Evolutionary conservation across 1,140 invertebrate genomes (phyloP).

Genomic region (Zaprionus inermis): DNA sequence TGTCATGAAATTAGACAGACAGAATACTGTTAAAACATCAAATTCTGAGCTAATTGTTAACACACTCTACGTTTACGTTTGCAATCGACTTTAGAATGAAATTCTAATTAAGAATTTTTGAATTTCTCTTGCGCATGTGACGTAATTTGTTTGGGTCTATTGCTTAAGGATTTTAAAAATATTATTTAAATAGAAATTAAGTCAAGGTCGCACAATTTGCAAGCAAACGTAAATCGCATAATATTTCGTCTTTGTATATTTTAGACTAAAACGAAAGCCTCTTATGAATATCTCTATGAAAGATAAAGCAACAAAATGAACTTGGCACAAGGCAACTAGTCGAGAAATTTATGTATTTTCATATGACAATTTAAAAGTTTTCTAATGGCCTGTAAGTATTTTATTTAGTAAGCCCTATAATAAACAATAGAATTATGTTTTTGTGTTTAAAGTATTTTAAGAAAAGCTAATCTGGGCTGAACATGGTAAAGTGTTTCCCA

Average conservation of each 20-base stretch:
- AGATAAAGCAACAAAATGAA: slow-evolving; percentile 38
- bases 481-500: not conserved
- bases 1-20: slow-evolving; percentile 29
- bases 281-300: not conserved
- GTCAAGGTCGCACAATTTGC: slow-evolving; percentile 79
- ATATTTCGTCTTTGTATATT: slow-evolving; percentile 19
- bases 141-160: slow-evolving; percentile 58
- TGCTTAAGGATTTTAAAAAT: slow-evolving; percentile 59
- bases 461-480: no score
- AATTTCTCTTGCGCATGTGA: slow-evolving; percentile 53
- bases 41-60: slow-evolving; percentile 44
- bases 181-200: slow-evolving; percentile 81
- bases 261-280: slow-evolving; percentile 22
- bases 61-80: slow-evolving; percentile 43
- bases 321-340: slow-evolving; percentile 60
- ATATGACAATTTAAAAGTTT: slow-evolving; percentile 47
- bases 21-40: no score
- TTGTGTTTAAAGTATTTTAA: not conserved
- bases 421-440: slow-evolving; percentile 46
- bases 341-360: slow-evolving; percentile 36
- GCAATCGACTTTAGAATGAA: slow-evolving; percentile 26
- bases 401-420: slow-evolving; percentile 36
- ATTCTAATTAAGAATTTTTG: slow-evolving; percentile 37
- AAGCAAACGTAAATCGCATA: slow-evolving; percentile 56
- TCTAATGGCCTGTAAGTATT: slow-evolving; percentile 58